phyloP scores from a whole-genome alignment of 2,797 vertebrate species.

The Gobio occitaniae region DNA sequence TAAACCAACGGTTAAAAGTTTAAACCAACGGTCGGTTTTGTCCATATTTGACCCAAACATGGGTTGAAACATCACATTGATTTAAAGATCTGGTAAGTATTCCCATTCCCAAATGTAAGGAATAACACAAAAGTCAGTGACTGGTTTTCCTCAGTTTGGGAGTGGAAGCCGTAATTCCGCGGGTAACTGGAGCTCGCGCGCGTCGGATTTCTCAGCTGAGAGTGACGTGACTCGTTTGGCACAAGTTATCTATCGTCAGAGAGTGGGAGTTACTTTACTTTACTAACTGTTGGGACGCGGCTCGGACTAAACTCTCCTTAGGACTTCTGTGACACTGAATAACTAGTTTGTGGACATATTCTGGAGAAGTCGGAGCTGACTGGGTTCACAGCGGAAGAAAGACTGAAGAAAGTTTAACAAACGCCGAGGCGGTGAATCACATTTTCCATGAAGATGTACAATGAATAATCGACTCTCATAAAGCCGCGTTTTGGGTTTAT shows the following conservation, averaged over 20 bases:
- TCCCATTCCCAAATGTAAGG: not conserved
- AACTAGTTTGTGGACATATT: not conserved
- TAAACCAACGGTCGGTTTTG: too few relatives aligned
- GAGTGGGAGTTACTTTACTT: slow-evolving; percentile 28
- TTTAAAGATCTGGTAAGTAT: not conserved
- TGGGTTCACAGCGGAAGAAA: not conserved
- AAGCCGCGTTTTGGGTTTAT: slow-evolving; percentile 19
- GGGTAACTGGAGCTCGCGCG: not conserved
- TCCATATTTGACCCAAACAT: too few relatives aligned
- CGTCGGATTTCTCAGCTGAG: not conserved
- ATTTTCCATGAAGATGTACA: slow-evolving; percentile 75
- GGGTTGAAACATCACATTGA: too few relatives aligned
- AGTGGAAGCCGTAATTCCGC: too few relatives aligned
- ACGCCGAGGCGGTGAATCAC: slow-evolving; percentile 71
- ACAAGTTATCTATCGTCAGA: slow-evolving; percentile 36
- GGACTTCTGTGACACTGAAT: not conserved
- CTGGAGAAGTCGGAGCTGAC: not conserved
- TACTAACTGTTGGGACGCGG: slow-evolving; percentile 15
- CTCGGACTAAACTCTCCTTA: slow-evolving; percentile 4
- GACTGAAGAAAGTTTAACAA: slow-evolving; percentile 44
- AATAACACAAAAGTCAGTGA: not conserved
- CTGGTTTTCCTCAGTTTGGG: not conserved
- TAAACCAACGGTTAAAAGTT: too few relatives aligned
- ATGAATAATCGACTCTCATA: slow-evolving; percentile 49
- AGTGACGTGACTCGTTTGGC: slow-evolving; percentile 44